phyloP scores from a whole-genome alignment of 2,113 vertebrate species.

The Triplophysa tibetana region DNA sequence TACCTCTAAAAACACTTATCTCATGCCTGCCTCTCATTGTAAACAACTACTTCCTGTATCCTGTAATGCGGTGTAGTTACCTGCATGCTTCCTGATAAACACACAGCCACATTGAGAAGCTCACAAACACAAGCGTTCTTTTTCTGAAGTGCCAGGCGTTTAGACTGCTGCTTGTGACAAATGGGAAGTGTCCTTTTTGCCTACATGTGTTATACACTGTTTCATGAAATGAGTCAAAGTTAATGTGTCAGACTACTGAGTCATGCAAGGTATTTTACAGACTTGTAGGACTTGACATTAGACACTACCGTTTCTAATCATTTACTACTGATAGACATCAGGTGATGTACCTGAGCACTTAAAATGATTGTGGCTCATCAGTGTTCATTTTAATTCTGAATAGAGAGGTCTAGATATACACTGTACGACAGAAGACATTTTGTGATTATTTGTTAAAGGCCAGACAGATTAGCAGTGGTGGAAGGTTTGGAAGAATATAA shows the following conservation, averaged over 20 bases:
- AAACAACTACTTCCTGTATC: slow-evolving; percentile 23
- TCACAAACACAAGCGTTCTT: not conserved
- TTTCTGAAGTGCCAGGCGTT: slow-evolving; percentile 29
- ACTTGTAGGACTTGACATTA: not conserved
- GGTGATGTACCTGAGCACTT: not conserved
- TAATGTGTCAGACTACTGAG: not conserved
- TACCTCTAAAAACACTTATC: slow-evolving; percentile 35
- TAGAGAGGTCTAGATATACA: not conserved
- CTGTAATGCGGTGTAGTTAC: slow-evolving; percentile 26
- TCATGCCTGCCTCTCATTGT: slow-evolving; percentile 9
- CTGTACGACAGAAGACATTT: not conserved
- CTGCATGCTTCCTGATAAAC: slow-evolving; percentile 2
- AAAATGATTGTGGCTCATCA: not conserved
- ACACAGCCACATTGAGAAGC: not conserved
- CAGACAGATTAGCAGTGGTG: not conserved
- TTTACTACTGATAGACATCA: not conserved
- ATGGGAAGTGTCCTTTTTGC: not conserved
- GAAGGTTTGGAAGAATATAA: not conserved
- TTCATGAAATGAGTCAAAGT: slow-evolving; percentile 7
- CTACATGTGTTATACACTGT: slow-evolving; percentile 6
- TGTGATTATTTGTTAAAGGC: not conserved
- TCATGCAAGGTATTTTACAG: slow-evolving; percentile 3
- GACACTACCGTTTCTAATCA: not conserved
- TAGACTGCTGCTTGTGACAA: slow-evolving; percentile 14
- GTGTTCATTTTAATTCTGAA: not conserved